These are phyloP conservation scores for Hedya salicella DNA, from an alignment of 2,888 invertebrate species.

Conservation along the genomic window DNA sequence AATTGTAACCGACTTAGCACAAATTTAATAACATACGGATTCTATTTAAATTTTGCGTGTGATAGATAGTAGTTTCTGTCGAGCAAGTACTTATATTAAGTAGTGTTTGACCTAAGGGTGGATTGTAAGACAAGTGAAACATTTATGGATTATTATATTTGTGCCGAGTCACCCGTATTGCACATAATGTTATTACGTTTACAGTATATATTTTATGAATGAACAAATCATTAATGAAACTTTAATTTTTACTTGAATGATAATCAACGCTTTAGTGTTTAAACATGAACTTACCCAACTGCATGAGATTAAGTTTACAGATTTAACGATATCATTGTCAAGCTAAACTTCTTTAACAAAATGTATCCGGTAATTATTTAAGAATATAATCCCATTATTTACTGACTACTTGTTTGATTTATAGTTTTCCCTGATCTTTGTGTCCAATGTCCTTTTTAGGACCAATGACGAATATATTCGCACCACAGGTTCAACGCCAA, in stretches of 20 bases:
- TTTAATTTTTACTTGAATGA: constrained; percentile 39
- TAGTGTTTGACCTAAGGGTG: constrained; percentile 55
- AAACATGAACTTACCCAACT: constrained; percentile 28
- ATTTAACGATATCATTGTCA: constrained; percentile 56
- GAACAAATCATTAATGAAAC: constrained; percentile 47
- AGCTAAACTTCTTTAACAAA: constrained; percentile 68
- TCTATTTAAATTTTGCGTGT: constrained; percentile 22
- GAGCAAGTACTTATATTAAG: constrained; percentile 66
- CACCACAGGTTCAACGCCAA: too few species aligned
- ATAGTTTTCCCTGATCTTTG: not conserved
- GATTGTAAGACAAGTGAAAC: constrained; percentile 34
- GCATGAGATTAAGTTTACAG: constrained; percentile 36
- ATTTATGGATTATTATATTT: constrained; percentile 48
- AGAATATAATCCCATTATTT: constrained; percentile 67
- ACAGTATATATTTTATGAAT: constrained; percentile 56
- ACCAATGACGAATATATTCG: too few species aligned
- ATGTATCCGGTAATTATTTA: constrained; percentile 69
- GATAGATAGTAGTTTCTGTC: constrained; percentile 50
- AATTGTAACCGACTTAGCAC: constrained; percentile 60
- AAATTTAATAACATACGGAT: constrained; percentile 52
- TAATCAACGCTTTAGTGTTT: constrained; percentile 36
- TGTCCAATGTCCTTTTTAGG: not conserved
- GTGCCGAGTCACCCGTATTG: constrained; percentile 50
- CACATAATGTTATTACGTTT: constrained; percentile 50
- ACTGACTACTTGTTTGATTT: constrained; percentile 39